These are phyloP conservation scores for Hydrocynus forskahlii DNA, from an alignment of 2,797 vertebrate species.

Conservation along the genomic window DNA sequence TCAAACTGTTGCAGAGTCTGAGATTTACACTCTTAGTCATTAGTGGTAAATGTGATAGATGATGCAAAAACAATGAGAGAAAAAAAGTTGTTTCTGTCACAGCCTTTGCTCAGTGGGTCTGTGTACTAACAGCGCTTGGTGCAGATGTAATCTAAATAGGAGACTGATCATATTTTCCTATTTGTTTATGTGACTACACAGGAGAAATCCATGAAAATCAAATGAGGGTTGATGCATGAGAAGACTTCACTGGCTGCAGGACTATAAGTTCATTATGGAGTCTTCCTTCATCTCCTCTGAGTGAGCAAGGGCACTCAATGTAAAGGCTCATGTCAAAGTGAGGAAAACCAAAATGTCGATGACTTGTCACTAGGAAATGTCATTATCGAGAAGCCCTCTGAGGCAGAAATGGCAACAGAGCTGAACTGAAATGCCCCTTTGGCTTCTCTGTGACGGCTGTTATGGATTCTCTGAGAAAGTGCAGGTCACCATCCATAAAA, in stretches of 20 bases:
- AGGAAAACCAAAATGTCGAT: slow-evolving; percentile 40
- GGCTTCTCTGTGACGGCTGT: slow-evolving; percentile 36
- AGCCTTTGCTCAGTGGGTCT: slow-evolving; percentile 17
- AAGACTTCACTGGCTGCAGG: slow-evolving; percentile 11
- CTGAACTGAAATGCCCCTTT: slow-evolving; percentile 38
- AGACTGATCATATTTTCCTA: slow-evolving; percentile 37
- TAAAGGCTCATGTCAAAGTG: slow-evolving; percentile 38
- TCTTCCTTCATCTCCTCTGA: slow-evolving; percentile 24
- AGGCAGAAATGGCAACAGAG: slow-evolving; percentile 36
- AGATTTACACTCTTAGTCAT: slow-evolving; percentile 16
- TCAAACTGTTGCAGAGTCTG: not conserved
- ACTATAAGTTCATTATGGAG: slow-evolving; percentile 27
- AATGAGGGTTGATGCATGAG: slow-evolving; percentile 20
- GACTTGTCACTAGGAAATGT: slow-evolving; percentile 41
- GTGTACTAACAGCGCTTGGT: not conserved
- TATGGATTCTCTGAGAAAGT: slow-evolving; percentile 55
- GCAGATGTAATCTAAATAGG: slow-evolving; percentile 12
- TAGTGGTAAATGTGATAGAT: slow-evolving; percentile 17
- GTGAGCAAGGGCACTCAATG: not conserved
- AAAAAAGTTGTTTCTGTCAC: slow-evolving; percentile 33
- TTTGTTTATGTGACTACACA: slow-evolving; percentile 28
- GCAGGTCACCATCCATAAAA: slow-evolving; percentile 60
- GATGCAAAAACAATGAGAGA: not conserved
- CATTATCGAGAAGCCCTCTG: slow-evolving; percentile 31
- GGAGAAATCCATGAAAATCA: slow-evolving; percentile 40